These are phyloP conservation scores for Drosophila fungiperda DNA, from an alignment of 2,888 invertebrate genomes.

Conservation along the genomic window DNA sequence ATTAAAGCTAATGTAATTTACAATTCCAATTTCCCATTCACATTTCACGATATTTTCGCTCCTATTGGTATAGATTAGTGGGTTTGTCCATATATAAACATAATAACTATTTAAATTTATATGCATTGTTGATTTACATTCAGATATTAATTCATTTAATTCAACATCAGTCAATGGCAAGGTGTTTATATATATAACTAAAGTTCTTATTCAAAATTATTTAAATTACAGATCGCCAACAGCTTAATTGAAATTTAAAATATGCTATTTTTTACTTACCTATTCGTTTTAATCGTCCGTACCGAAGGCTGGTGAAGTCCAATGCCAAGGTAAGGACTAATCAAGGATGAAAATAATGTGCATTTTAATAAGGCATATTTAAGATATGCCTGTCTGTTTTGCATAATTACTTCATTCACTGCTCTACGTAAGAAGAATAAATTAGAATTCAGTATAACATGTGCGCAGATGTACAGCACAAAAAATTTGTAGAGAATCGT, in stretches of 20 bases:
- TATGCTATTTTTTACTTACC: rapidly evolving
- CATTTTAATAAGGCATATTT: too few species aligned
- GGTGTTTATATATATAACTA: background rate
- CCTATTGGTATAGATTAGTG: too few species aligned
- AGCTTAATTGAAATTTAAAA: background rate
- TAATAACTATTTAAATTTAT: background rate
- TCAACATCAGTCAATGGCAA: background rate
- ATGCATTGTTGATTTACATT: background rate
- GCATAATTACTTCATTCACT: background rate
- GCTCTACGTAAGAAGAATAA: background rate
- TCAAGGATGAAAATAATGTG: background rate
- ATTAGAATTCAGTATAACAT: background rate
- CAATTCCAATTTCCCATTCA: background rate
- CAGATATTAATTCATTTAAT: background rate
- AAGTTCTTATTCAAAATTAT: background rate
- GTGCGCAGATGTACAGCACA: background rate
- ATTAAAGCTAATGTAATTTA: background rate
- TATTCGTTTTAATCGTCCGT: background rate
- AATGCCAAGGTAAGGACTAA: rapidly evolving
- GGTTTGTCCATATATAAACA: background rate
- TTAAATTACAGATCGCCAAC: background rate
- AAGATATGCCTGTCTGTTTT: background rate
- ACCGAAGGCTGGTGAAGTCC: background rate
- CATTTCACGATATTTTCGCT: rapidly evolving
- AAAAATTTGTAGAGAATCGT: background rate